Evolutionary conservation across 2,888 invertebrate species (phyloP), one percentile per base, ranked within the genome.

Genomic region (Pristionchus entomophagus): DNA sequence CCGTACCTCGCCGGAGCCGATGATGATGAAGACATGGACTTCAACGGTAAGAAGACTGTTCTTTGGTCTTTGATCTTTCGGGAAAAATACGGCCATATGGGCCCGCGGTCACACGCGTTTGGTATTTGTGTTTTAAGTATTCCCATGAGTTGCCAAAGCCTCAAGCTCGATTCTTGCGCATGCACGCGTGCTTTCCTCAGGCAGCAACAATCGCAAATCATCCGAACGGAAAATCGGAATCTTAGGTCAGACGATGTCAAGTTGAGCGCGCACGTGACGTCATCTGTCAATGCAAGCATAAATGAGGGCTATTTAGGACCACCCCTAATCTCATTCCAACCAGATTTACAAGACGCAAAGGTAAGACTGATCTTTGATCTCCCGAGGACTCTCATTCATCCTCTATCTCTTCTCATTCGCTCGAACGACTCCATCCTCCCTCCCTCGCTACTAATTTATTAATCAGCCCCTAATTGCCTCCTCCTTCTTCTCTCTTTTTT

Each of bases 1-100:
- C 88, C 88, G 0, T 88, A 86, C 56, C 85, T 88, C 56, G 86
- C 88, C 49, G 88, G 89, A 78, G 90, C 87, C 32, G 89, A 89
- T 41, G 91, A 91, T n/a, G 88, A 87, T 59, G 88, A 88, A 69
- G 89, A 86, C 51, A 87, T 90, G 19, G 90, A 83, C 26, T 83
- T 83, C 38, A 38, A 69, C 41, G 69, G 69, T 69, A 22, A 17
- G 69, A n/a, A n/a, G n/a, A n/a, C n/a, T 56, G n/a, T n/a, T 38
- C 69, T 38, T 69, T 69, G 41, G 4, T 38, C 19, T 69, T 38
- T 62, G 29, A 29, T 62, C 38, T 35, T 65, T 69, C 8, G 69
- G n/a, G 22, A 35, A 35, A 69, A 22, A 38, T 45, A 45, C 14
- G 29, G 10, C 62, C 29, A 62, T n/a, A 32, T 62, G 26, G 62